phyloP scores from a whole-genome alignment of 2,888 invertebrate genomes.

The Candidula unifasciata region DNA sequence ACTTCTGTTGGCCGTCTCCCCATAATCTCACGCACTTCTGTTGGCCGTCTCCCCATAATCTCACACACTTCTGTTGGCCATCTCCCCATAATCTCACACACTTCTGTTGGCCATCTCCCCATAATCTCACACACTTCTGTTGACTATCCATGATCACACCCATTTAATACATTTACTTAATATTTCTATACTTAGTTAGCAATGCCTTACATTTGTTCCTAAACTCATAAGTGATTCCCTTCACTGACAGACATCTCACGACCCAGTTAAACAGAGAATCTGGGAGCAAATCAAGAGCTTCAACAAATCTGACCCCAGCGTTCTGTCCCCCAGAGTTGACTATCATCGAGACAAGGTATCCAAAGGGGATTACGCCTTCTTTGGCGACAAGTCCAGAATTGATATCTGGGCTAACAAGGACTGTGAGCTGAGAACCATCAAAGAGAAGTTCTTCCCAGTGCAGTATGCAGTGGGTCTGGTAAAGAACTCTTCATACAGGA shows the following conservation, averaged over 20 bases:
- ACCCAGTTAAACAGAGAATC: conserved; percentile 35
- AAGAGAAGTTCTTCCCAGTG: conserved; percentile 65
- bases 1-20: too few relatives aligned
- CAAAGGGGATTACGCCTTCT: conserved; percentile 57
- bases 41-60: too few relatives aligned
- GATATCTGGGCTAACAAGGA: conserved; percentile 61
- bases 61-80: too few relatives aligned
- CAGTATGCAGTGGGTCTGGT: conserved; percentile 69
- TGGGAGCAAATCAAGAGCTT: conserved; percentile 57
- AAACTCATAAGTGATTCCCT: neutral
- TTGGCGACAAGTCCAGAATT: conserved; percentile 63
- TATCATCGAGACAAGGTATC: conserved; percentile 62
- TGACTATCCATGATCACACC: too few relatives aligned
- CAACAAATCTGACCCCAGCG: conserved; percentile 60
- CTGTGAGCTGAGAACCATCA: conserved; percentile 68
- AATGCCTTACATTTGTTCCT: neutral
- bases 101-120: too few relatives aligned
- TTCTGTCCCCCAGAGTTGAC: conserved; percentile 54
- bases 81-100: too few relatives aligned
- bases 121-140: too few relatives aligned
- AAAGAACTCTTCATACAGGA: conserved; percentile 65
- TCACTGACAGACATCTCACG: neutral
- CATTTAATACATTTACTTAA: too few relatives aligned
- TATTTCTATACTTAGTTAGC: neutral
- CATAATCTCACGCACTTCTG: too few relatives aligned